Base-by-base conservation (phyloP, 1,140 invertebrate genomes). In the Dysdera silvatica region DNA sequence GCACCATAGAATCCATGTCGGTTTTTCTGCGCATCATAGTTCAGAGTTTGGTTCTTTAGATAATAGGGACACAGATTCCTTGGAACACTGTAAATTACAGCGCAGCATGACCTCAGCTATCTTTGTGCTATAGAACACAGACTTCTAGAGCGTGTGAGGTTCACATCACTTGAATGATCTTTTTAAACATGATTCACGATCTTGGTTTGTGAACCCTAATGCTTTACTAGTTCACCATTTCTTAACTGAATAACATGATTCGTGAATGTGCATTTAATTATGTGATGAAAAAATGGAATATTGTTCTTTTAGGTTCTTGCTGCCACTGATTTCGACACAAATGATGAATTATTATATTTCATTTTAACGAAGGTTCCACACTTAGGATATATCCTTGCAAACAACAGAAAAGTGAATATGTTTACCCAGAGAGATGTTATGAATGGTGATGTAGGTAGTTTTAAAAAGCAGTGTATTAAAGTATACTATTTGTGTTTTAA, bases 241-340 rank as follows among this genome's bases (percentile, higher is more conserved):
- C 28, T 16, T 14, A 52, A 16, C 16, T 52, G 16, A 52, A 3
- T 31, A 3, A 31, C 8, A 29, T 29, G 14, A 18, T 28, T 24
- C n/a, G 28, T 52, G 20, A 47, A 47, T 47, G 43, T 47, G 16
- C 20, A 18, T 23, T 14, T 18, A 10, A 47, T 14, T 47, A n/a
- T 18, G 14, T 47, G 43, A 47, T 47, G 14, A 47, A 37, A 37
- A 37, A 10, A 37, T 10, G 8, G 8, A 8, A n/a, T 14, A 47
- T 47, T 26, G 4, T 20, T 55, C 7, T 43, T 26, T 20, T 51
- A 65, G 63, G 35, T 60, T 47, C 51, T 65, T 28, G 51, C 56
- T 55, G 63, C 63, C 4, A 54, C 56, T 26, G 63, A 65, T 60
- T 32, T 60, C 10, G 63, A 65, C 33, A 65, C 56, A 31, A 52